These are phyloP conservation scores for Camponotus floridanus DNA, from an alignment of 1,140 invertebrate genomes.

Conservation along the genomic window DNA sequence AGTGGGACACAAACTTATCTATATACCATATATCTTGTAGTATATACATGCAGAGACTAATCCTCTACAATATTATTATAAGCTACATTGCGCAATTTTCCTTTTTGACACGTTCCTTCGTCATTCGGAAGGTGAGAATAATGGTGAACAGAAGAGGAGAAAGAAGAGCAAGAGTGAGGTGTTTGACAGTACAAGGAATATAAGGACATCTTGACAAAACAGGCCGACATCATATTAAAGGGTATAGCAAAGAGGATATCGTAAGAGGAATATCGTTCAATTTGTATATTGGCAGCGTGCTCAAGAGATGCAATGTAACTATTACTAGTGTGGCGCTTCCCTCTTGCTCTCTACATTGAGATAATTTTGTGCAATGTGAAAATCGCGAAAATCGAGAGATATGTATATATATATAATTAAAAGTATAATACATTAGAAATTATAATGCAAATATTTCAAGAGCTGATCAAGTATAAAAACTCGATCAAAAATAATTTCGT, in stretches of 20 bases:
- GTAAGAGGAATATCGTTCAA: constrained; percentile 67
- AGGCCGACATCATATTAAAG: constrained; percentile 69
- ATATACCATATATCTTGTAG: constrained; percentile 85
- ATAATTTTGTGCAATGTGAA: constrained; percentile 71
- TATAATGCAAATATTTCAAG: constrained; percentile 30
- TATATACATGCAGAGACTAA: constrained; percentile 80
- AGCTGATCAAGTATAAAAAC: constrained; percentile 45
- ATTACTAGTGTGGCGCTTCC: constrained; percentile 72
- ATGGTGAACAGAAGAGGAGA: constrained; percentile 61
- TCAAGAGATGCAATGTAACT: constrained; percentile 76
- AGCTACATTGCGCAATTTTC: constrained; percentile 74
- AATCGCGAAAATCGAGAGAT: constrained; percentile 26
- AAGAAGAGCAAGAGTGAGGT: constrained; percentile 74
- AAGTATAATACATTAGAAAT: constrained; percentile 48
- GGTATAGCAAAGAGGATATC: constrained; percentile 66
- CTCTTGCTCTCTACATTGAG: constrained; percentile 73
- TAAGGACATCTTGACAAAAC: constrained; percentile 63
- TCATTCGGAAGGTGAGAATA: constrained; percentile 69
- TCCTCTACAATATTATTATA: constrained; percentile 77
- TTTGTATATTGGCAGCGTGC: constrained; percentile 75
- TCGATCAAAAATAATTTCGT: constrained; percentile 24
- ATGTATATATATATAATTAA: constrained; percentile 59
- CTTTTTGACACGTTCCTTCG: constrained; percentile 65
- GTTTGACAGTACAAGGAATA: constrained; percentile 64
- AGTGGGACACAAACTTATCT: constrained; percentile 87